Conservation (phyloP, 2,797 vertebrate genomes). For the Enteromius anoplus region DNA sequence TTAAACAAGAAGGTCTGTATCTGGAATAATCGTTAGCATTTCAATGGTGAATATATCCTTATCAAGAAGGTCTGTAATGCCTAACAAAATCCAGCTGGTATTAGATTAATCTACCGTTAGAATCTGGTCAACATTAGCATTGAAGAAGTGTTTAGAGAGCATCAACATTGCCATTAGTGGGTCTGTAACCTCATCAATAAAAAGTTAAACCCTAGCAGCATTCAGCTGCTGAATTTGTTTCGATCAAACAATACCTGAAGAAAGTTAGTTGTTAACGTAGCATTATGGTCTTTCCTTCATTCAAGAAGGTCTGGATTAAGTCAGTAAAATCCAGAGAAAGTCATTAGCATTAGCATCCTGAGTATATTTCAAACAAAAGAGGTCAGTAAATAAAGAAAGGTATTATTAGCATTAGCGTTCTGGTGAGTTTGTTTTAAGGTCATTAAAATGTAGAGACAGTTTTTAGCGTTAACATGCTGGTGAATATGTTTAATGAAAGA, state of each 20-base stretch:
- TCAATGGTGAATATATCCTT: no score
- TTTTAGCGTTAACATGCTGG: no score
- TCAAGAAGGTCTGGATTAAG: neutral
- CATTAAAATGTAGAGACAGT: no score
- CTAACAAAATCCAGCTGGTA: neutral
- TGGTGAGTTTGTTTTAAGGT: neutral
- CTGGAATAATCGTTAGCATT: no score
- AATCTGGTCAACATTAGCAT: neutral
- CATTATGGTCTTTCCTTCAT: neutral
- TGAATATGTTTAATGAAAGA: neutral
- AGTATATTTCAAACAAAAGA: neutral
- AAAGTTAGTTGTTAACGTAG: neutral
- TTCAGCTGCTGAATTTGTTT: neutral
- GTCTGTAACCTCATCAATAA: neutral
- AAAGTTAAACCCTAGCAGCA: neutral
- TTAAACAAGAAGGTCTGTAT: neutral
- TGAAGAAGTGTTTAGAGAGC: neutral
- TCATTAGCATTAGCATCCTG: neutral
- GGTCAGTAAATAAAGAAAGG: neutral
- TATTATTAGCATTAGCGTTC: neutral
- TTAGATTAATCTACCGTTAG: neutral
- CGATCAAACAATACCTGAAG: neutral
- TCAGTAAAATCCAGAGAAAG: no score
- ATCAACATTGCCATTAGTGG: no score
- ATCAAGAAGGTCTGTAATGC: no score